phyloP scores from a whole-genome alignment of 2,888 invertebrate species.

The Maniola hyperantus region DNA sequence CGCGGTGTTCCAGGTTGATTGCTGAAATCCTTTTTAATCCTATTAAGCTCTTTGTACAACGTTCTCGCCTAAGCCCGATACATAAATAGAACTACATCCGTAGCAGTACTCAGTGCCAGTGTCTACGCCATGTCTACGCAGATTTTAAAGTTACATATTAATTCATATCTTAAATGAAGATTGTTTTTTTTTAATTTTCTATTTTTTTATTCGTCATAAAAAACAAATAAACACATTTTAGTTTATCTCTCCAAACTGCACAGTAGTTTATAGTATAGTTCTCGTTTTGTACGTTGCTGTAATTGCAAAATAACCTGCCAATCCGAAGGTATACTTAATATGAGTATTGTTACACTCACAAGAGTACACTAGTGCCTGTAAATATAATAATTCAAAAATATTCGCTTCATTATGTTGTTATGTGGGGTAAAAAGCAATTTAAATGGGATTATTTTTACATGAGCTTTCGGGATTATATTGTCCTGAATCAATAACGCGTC shows the following conservation, averaged over 20 bases:
- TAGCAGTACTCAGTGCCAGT: not conserved
- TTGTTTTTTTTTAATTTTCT: no score
- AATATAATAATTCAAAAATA: not conserved
- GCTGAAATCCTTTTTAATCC: slow-evolving; percentile 2
- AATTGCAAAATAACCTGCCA: no score
- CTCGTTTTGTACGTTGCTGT: no score
- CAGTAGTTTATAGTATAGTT: no score
- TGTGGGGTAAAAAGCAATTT: slow-evolving; percentile 30
- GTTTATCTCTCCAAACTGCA: no score
- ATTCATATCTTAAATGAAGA: no score
- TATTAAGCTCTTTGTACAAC: not conserved
- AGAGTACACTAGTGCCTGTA: no score
- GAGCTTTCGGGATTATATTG: slow-evolving; percentile 29
- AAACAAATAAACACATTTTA: no score
- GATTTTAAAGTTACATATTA: not conserved
- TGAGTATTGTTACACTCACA: no score
- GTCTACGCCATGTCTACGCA: not conserved
- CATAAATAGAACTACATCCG: not conserved
- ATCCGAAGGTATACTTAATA: no score
- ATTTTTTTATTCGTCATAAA: no score
- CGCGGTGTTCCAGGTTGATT: not conserved
- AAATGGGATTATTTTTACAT: slow-evolving; percentile 24
- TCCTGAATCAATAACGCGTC: slow-evolving; percentile 36
- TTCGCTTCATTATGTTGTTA: slow-evolving; percentile 11
- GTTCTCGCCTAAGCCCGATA: not conserved